phyloP scores from a whole-genome alignment of 2,888 invertebrate species.

The Cryptus armator region DNA sequence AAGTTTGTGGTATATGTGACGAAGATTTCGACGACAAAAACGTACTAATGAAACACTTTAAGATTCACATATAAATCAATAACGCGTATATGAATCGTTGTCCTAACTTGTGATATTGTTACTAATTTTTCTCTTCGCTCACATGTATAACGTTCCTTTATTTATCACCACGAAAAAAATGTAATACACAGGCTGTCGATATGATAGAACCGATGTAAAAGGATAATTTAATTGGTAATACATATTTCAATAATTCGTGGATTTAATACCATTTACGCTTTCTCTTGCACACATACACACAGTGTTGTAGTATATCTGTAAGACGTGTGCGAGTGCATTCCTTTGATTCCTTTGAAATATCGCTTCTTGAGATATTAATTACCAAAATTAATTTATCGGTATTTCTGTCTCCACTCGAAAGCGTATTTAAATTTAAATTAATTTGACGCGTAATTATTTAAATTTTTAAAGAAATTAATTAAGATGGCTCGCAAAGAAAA shows the following conservation, averaged over 20 bases:
- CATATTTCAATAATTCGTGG: constrained; percentile 29
- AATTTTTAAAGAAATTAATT: too few relatives aligned
- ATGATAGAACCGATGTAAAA: constrained; percentile 66
- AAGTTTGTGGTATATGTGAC: constrained; percentile 83
- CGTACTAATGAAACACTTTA: constrained; percentile 83
- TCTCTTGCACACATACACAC: constrained; percentile 68
- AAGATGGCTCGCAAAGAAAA: constrained; percentile 12
- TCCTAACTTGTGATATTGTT: constrained; percentile 73
- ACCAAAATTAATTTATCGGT: too few relatives aligned
- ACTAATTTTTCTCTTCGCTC: constrained; percentile 3
- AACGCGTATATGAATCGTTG: constrained; percentile 23
- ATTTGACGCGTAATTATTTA: too few relatives aligned
- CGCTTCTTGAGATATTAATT: too few relatives aligned
- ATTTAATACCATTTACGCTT: constrained; percentile 36
- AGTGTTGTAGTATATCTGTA: constrained; percentile 39
- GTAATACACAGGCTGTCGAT: constrained; percentile 66
- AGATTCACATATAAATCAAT: constrained; percentile 82
- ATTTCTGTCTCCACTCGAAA: too few relatives aligned
- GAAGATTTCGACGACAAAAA: constrained; percentile 82
- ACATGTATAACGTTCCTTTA: background rate
- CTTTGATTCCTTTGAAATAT: background rate
- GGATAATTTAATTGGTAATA: constrained; percentile 60
- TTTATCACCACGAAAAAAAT: constrained; percentile 10
- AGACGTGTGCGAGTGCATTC: constrained; percentile 48
- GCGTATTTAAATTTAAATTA: background rate